Base-by-base conservation (phyloP, 2,888 invertebrate species). In the Eilema depressum region DNA sequence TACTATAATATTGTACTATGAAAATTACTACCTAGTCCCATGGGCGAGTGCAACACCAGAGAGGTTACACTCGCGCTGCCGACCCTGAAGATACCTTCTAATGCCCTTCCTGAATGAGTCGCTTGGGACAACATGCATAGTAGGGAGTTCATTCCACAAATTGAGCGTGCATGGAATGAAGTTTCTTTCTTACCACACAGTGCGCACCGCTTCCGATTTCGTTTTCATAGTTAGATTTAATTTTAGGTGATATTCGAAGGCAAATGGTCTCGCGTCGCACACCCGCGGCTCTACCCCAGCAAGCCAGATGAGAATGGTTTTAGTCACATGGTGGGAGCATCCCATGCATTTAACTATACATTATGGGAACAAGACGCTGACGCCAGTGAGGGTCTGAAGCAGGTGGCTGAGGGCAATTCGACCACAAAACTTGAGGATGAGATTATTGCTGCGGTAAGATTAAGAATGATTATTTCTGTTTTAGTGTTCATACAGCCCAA, bases 281-380 rank as follows among this genome's bases (percentile, higher is more conserved):
- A 95, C 67, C 93, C 94, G 0, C 89, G 86, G 0, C 85, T 90
- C 73, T 95, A 93, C 72, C 95, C 95, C 0, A 90, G 77, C 66
- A 92, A 92, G 68, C 93, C 93, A 0, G 93, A 94, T 56, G 91
- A 92, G 25, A 94, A 93, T 41, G 91, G 91, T 0, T 95, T 91
- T 81, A 93, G 92, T 47, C 89, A 92, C 77, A 90, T 95, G 91
- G 85, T 95, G 0, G 95, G 95, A 0, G 93, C 94, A 0, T 94
- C 94, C 0, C 95, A 95, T 74, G 86, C 85, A 2, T 86, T 75
- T 72, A 76, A 87, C 53, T 92, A 85, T 71, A 84, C 80, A 0
- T 69, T 95, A 7, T 95, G 95, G 95, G 80, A 90, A 56, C 86
- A 84, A 37, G 92, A 91, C 0, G 77, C 79, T 2, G 83, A 84